Conservation (phyloP, 2,113 vertebrate genomes). For the Cyprinodon brontotheroides region DNA sequence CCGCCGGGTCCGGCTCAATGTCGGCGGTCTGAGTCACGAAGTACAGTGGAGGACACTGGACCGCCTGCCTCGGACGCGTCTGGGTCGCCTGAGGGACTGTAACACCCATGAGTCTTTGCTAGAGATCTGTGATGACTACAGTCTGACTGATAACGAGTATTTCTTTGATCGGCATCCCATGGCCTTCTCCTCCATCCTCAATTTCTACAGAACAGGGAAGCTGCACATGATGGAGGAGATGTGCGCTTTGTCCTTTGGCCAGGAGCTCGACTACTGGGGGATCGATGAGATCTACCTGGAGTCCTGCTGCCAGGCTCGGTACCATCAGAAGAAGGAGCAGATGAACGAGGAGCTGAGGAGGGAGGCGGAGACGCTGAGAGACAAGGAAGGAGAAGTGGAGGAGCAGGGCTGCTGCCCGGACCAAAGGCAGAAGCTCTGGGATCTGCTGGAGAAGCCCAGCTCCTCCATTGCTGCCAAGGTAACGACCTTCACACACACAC, state of each 20-base stretch:
- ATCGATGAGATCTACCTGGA: conserved; percentile 99
- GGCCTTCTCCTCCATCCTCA: conserved; percentile 98
- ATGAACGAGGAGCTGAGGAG: conserved; percentile 98
- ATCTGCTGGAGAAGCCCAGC: conserved; percentile 97
- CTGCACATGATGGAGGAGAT: conserved; percentile 99
- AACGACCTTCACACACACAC: neutral
- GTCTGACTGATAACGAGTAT: conserved; percentile 90
- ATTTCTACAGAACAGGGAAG: conserved; percentile 98
- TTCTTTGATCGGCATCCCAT: conserved; percentile 97
- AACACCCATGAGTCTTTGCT: conserved; percentile 94
- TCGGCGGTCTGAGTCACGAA: conserved; percentile 96
- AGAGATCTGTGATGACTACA: conserved; percentile 97
- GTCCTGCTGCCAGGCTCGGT: conserved; percentile 97
- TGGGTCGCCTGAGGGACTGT: conserved; percentile 94
- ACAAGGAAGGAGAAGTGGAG: conserved; percentile 91
- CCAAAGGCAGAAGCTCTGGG: conserved; percentile 96
- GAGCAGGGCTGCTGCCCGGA: conserved; percentile 93
- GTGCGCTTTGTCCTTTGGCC: conserved; percentile 98
- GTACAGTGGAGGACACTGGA: conserved; percentile 97
- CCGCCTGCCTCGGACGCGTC: conserved; percentile 92
- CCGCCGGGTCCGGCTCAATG: conserved; percentile 90
- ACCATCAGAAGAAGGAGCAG: conserved; percentile 99
- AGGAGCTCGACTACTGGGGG: conserved; percentile 98
- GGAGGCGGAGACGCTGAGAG: conserved; percentile 91
- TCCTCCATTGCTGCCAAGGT: conserved; percentile 98